Conservation (phyloP, 1,140 invertebrate genomes). For the Hesperophylax magnus region DNA sequence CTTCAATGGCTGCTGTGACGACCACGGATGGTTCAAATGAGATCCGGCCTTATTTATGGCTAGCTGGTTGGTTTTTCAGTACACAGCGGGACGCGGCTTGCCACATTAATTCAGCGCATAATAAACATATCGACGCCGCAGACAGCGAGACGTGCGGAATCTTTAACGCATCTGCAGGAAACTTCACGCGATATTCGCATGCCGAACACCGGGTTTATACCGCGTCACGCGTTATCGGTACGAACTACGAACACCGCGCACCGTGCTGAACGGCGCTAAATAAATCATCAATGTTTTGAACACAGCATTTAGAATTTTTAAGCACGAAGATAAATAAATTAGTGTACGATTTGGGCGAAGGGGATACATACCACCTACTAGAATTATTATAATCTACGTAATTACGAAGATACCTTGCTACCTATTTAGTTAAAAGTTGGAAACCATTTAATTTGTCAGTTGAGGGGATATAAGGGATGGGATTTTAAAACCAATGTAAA, state of each 20-base stretch:
- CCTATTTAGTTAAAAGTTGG: not conserved
- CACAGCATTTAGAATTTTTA: slow-evolving; percentile 9
- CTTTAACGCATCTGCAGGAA: slow-evolving; percentile 41
- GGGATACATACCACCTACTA: too few relatives aligned
- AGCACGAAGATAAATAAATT: slow-evolving; percentile 25
- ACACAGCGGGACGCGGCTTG: slow-evolving; percentile 50
- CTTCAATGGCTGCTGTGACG: not conserved
- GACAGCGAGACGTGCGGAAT: slow-evolving; percentile 48
- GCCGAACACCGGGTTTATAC: not conserved
- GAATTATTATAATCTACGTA: not conserved
- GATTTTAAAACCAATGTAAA: too few relatives aligned
- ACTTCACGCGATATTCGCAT: slow-evolving; percentile 41
- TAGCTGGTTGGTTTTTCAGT: slow-evolving; percentile 30
- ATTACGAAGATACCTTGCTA: not conserved
- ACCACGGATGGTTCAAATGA: slow-evolving; percentile 16
- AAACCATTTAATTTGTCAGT: too few relatives aligned
- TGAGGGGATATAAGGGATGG: too few relatives aligned
- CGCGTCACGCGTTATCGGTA: slow-evolving; percentile 31
- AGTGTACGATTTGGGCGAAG: not conserved
- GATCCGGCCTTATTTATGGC: slow-evolving; percentile 26
- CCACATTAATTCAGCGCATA: slow-evolving; percentile 56
- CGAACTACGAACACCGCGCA: slow-evolving; percentile 1
- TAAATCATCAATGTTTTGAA: slow-evolving; percentile 40
- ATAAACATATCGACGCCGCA: slow-evolving; percentile 55
- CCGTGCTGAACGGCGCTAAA: slow-evolving; percentile 27